phyloP scores from a whole-genome alignment of 2,113 vertebrate species.

The Dicerorhinus sumatrensis region DNA sequence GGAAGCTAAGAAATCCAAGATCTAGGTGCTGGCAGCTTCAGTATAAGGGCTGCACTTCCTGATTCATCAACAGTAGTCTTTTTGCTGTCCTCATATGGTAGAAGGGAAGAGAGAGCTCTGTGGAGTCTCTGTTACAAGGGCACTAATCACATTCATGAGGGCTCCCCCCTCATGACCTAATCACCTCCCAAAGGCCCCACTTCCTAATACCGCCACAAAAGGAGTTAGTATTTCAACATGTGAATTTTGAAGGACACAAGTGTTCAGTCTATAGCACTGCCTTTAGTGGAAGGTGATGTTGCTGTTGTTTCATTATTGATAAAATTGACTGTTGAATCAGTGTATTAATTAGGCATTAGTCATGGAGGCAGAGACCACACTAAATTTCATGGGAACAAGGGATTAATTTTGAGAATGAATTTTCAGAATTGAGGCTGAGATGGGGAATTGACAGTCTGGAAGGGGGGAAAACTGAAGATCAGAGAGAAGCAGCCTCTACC shows the following conservation, averaged over 20 bases:
- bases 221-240: background rate
- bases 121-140: background rate
- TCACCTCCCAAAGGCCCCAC: background rate
- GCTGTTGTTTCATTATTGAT: background rate
- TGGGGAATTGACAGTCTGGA: background rate
- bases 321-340: background rate
- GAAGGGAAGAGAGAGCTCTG: background rate
- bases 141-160: background rate
- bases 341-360: background rate
- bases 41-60: background rate
- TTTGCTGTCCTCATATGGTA: background rate
- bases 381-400: background rate
- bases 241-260: background rate
- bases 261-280: background rate
- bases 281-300: background rate
- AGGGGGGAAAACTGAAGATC: accelerated
- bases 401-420: background rate
- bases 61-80: background rate
- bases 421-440: background rate
- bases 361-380: background rate
- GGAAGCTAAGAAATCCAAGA: background rate
- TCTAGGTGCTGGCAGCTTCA: too few relatives aligned
- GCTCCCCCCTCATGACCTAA: background rate
- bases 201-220: background rate
- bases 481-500: accelerated